phyloP scores from a whole-genome alignment of 2,888 invertebrate genomes.

The Pocota personata region DNA sequence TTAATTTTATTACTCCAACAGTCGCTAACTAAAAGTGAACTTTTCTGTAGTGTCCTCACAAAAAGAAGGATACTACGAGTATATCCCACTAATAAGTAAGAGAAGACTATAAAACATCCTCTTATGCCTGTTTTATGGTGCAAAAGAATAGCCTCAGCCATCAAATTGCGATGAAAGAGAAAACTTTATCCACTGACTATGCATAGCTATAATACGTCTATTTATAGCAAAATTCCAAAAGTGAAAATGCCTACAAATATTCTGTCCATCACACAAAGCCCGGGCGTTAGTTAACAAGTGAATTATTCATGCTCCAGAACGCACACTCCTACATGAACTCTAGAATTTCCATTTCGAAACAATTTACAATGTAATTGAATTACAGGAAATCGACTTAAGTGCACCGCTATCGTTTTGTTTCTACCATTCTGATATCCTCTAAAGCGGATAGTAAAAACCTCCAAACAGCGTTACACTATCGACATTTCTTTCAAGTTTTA shows the following conservation, averaged over 20 bases:
- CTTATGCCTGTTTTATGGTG: not conserved
- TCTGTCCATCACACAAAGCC: not conserved
- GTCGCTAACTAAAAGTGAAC: no score
- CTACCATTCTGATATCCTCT: not conserved
- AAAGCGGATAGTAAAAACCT: not conserved
- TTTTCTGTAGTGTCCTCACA: no score
- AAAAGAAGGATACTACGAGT: no score
- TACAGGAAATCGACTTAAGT: constrained; percentile 41
- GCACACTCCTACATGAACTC: not conserved
- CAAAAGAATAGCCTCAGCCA: not conserved
- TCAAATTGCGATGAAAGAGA: not conserved
- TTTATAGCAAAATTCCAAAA: not conserved
- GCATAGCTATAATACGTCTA: not conserved
- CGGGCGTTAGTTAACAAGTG: not conserved
- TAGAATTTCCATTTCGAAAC: constrained; percentile 30
- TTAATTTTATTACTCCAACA: no score
- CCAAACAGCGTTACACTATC: constrained; percentile 7
- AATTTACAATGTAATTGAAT: constrained; percentile 33
- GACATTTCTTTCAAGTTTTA: not conserved
- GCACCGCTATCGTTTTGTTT: constrained; percentile 5
- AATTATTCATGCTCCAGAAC: constrained; percentile 7
- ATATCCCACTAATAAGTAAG: no score
- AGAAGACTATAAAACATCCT: not conserved
- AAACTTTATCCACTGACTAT: not conserved
- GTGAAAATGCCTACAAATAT: not conserved